Base-by-base conservation (phyloP, 2,888 invertebrate genomes). In the Pherbina coryleti region DNA sequence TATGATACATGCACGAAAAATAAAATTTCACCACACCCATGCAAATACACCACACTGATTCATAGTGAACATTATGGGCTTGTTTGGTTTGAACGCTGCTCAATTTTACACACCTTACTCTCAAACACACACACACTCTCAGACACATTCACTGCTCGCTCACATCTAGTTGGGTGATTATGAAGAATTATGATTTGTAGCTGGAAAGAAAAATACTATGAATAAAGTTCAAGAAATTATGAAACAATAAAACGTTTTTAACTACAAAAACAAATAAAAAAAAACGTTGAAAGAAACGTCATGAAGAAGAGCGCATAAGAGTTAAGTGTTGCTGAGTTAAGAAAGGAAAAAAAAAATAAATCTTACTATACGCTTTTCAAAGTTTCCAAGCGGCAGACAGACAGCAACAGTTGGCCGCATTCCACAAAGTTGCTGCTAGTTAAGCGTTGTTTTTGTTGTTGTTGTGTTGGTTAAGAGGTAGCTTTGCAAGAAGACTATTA, bases 381-480 rank as follows among this genome's bases (percentile, higher is more conserved):
- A 28, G 9, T 19, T 22, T 2, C 14, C 25, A 62, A 22, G 62
- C 14, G 14, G 64, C 44, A 31, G 34, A 14, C 75, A 55, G 53
- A 53, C 69, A 31, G 44, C 64, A 64, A 75, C 55, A 75, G 37
- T 75, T 75, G 75, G 66, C 75, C 66, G 75, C 75, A 75, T 75
- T 75, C 66, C 75, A 55, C 72, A 57, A 72, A 25, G 28, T 60
- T 34, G 71, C 34, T 55, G 71, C 71, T 25, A 57, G n/a, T 55
- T 53, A 22, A 22, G 57, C 14, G 57, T 17, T 71, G 55, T n/a
- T 71, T 22, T 19, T 66, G 14, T 17, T 60, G 9, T 17, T 60
- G 9, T 17, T n/a, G 34, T 31, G 34, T 37, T 37, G 66, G 17
- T 37, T 31, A 37, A 7, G 37, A 17, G 44, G 44, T 3, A 44